phyloP scores from a whole-genome alignment of 2,888 invertebrate genomes.

The Lymantria dispar region DNA sequence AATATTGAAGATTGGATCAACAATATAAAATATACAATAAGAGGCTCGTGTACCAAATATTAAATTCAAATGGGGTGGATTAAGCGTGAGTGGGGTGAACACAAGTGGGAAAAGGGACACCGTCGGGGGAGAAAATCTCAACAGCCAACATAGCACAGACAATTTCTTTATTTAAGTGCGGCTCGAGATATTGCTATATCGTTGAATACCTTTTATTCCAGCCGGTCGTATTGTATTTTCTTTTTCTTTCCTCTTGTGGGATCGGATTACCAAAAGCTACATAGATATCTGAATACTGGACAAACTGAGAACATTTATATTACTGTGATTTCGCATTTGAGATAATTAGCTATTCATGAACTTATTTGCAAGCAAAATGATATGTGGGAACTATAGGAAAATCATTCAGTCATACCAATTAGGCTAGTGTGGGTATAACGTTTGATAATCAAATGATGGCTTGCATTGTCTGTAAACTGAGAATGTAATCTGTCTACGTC shows the following conservation, averaged over 20 bases:
- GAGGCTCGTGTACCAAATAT: slow-evolving; percentile 8
- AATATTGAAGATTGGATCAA: not conserved
- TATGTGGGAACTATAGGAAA: too few relatives aligned
- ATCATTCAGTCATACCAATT: too few relatives aligned
- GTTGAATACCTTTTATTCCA: slow-evolving; percentile 13
- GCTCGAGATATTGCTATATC: slow-evolving; percentile 11
- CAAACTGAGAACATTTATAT: too few relatives aligned
- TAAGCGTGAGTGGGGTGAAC: slow-evolving; percentile 8
- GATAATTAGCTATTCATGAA: too few relatives aligned
- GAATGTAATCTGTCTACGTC: too few relatives aligned
- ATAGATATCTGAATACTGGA: too few relatives aligned
- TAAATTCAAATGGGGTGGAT: slow-evolving; percentile 11
- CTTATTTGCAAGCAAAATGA: too few relatives aligned
- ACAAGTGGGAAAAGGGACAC: slow-evolving; percentile 9
- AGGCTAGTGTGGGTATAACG: too few relatives aligned
- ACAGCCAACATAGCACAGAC: slow-evolving; percentile 14
- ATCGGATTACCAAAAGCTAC: not conserved
- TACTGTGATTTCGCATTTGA: too few relatives aligned
- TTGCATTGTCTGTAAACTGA: too few relatives aligned
- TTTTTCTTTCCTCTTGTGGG: slow-evolving; percentile 5
- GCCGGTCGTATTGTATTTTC: slow-evolving; percentile 1
- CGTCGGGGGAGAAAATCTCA: slow-evolving; percentile 6
- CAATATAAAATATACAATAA: slow-evolving; percentile 2
- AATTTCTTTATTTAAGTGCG: slow-evolving; percentile 10
- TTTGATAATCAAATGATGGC: too few relatives aligned